Evolutionary conservation across 2,113 vertebrate species (phyloP).

Genomic region (Silurus meridionalis): DNA sequence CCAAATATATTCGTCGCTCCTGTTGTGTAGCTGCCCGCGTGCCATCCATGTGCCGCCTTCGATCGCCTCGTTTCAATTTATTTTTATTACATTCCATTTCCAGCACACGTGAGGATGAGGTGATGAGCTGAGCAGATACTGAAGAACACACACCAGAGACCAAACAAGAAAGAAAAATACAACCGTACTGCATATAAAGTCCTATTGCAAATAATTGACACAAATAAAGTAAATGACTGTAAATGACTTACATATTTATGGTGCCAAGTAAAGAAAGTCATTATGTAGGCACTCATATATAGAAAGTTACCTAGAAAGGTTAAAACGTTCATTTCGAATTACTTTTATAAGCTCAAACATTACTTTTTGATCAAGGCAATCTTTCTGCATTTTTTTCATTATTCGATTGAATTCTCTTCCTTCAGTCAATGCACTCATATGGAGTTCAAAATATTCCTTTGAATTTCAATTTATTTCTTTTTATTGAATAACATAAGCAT

Average conservation of each 20-base stretch:
- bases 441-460: not conserved
- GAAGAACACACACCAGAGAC: not conserved
- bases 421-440: not conserved
- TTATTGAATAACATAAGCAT: no score
- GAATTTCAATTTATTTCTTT: no score
- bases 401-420: not conserved
- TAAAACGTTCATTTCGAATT: not conserved
- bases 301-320: not conserved
- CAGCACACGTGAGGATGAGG: not conserved
- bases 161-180: not conserved
- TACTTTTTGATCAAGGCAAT: not conserved
- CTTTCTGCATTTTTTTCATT: not conserved
- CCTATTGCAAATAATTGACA: not conserved
- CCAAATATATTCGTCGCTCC: not conserved
- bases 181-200: not conserved
- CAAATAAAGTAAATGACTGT: not conserved
- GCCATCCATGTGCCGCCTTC: not conserved
- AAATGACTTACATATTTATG: not conserved
- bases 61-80: slow-evolving; percentile 10
- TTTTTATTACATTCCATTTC: slow-evolving; percentile 18
- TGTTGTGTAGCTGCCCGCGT: not conserved
- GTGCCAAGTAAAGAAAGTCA: not conserved
- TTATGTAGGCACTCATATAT: not conserved
- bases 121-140: slow-evolving; percentile 1
- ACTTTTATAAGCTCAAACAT: not conserved